Percentiles rank a stretch among this genome's conserved stretches.
Conservation (phyloP, 2,113 vertebrate genomes). For the Xyliphius kryptos region DNA sequence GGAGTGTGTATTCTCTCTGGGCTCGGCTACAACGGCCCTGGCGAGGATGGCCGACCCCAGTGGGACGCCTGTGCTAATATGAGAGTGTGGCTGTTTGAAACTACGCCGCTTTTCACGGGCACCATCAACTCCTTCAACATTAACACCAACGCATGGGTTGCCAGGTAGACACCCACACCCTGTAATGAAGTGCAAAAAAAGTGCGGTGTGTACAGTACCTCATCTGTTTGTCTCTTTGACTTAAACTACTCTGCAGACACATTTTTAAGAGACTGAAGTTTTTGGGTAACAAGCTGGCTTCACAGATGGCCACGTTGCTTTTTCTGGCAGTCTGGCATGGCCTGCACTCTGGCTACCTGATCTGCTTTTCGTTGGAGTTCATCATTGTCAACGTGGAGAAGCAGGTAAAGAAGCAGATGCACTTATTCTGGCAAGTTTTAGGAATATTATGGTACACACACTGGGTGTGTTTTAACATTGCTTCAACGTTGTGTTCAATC, state of each 20-base stretch:
- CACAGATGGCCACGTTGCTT: slow-evolving; percentile 77
- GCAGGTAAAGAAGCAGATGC: too few relatives aligned
- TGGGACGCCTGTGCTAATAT: slow-evolving; percentile 96
- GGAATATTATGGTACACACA: too few relatives aligned
- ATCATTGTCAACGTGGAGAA: slow-evolving; percentile 86
- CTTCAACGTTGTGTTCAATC: slow-evolving; percentile 14
- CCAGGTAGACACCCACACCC: too few relatives aligned
- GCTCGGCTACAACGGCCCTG: slow-evolving; percentile 78
- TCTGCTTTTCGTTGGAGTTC: slow-evolving; percentile 96
- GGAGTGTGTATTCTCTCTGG: slow-evolving; percentile 88
- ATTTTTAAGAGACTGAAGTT: slow-evolving; percentile 91
- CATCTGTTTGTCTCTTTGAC: too few relatives aligned
- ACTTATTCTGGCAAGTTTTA: too few relatives aligned
- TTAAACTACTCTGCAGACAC: slow-evolving; percentile 61
- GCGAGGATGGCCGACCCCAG: slow-evolving; percentile 56
- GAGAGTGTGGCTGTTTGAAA: slow-evolving; percentile 91
- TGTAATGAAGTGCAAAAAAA: too few relatives aligned
- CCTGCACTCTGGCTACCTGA: slow-evolving; percentile 88
- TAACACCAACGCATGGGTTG: slow-evolving; percentile 92
- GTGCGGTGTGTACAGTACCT: too few relatives aligned
- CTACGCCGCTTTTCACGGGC: slow-evolving; percentile 83
- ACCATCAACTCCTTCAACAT: slow-evolving; percentile 94
- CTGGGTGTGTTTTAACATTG: too few relatives aligned
- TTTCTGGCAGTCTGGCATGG: slow-evolving; percentile 93
- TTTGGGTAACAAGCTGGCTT: slow-evolving; percentile 83